phyloP scores from a whole-genome alignment of 30 jellyfish, hydroid and myxozoan genomes.

The Mastigias papua region DNA sequence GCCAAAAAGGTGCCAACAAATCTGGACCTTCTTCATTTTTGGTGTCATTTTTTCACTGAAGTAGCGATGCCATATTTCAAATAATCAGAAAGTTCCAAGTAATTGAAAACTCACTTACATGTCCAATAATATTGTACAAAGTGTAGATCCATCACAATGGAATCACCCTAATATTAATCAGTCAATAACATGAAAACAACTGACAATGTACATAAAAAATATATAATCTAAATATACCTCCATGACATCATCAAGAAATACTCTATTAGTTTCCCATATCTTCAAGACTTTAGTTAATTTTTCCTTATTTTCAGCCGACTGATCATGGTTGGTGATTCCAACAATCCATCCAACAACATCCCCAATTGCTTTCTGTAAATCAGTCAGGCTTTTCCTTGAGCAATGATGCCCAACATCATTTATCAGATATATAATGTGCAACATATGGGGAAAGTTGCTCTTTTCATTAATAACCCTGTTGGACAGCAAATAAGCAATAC shows the following conservation, averaged over 20 bases:
- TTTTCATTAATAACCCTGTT: slow-evolving; percentile 61
- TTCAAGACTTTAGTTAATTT: slow-evolving; percentile 85
- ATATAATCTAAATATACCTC: slow-evolving; percentile 60
- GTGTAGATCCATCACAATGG: no score
- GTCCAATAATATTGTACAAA: no score
- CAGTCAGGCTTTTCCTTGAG: slow-evolving; percentile 84
- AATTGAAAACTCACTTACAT: no score
- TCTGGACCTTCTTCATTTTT: no score
- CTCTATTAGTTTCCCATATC: slow-evolving; percentile 91
- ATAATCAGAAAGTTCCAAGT: no score
- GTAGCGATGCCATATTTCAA: no score
- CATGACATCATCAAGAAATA: slow-evolving; percentile 70
- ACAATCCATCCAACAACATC: slow-evolving; percentile 73
- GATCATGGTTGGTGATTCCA: slow-evolving; percentile 82
- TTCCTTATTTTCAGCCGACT: slow-evolving; percentile 77
- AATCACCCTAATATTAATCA: no score
- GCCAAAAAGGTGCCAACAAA: no score
- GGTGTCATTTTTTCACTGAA: no score
- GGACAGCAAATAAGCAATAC: background rate
- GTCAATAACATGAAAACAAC: no score
- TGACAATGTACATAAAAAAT: no score
- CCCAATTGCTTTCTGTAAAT: slow-evolving; percentile 80
- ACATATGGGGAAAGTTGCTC: slow-evolving; percentile 75
- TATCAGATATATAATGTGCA: slow-evolving; percentile 87
- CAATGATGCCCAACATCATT: slow-evolving; percentile 97